Base-by-base conservation (phyloP, 2,797 vertebrate genomes). In the Halcyon badia region DNA sequence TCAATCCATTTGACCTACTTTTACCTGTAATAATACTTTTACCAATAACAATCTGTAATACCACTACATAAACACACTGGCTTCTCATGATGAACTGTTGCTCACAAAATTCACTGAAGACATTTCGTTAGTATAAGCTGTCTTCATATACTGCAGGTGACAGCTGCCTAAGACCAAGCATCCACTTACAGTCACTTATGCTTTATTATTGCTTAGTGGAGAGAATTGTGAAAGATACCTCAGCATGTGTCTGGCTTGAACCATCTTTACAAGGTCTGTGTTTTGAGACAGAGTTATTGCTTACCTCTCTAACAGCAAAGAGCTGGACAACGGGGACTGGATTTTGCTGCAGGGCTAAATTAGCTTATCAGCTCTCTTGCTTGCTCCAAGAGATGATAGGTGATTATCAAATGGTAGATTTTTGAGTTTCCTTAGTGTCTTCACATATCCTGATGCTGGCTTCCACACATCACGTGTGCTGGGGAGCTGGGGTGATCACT, bases 401-500 rank as follows among this genome's bases (percentile, higher is more conserved):
- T 69, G 58, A 22, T 12, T 7, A 17, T 20, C 49, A 66, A 54
- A 56, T 41, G 25, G 4, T 11, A 46, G 15, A 2, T 83, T 64
- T 64, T 26, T 49, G 37, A 20, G 57, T 35, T 13, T 2, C 21
- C 33, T 31, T 3, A 2, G 16, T 60, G 14, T 7, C 5, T 4
- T 72, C 7, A 7, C 0, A 5, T 11, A 28, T 14, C n/a, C 44
- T 62, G 16, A 13, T 58, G 33, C 33, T 44, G 51, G 2, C n/a
- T 83, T 14, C 30, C 4, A 14, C 20, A n/a, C 3, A 35, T 20
- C 18, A 54, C 0, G 1, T 11, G 33, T 0, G 1, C 26, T 81
- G 25, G n/a, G 9, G 17, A 44, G 16, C 18, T 9, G 3, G 18
- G 2, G 7, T 12, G 10, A 3, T 33, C 35, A 24, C 14, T 35